Base-by-base conservation (phyloP, 2,888 invertebrate genomes). In the Brachyptera risi region DNA sequence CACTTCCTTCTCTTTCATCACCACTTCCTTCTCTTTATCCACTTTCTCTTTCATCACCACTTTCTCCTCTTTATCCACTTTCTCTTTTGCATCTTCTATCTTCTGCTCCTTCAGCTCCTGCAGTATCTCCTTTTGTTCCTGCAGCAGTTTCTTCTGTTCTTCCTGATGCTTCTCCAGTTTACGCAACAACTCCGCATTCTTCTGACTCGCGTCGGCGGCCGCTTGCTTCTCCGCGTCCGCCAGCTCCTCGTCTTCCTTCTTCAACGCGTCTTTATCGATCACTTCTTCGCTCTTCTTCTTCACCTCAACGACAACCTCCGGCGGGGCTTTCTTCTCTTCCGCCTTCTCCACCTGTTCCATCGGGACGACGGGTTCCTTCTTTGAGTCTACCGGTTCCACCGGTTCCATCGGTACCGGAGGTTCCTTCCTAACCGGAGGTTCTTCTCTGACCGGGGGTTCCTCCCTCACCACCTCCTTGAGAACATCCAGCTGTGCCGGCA, bases 131-230 rank as follows among this genome's bases (percentile, higher is more conserved):
- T 27, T 38, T 26, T 58, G 58, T 17, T 58, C 58, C 19, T 58
- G 15, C 31, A 87, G 78, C 63, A 88, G 73, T 71, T 86, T 81
- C 68, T 83, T 80, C 69, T 87, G 85, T 69, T 85, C 84, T 71
- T 83, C 79, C 61, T 85, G 83, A 66, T 88, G 85, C 70, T 84
- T 81, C 72, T 86, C 58, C 3, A 58, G 17, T 13, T 26, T 58
- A 4, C 19, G 17, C 26, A 58, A 35, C 58, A 58, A 23, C 31
- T 58, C 40, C 11, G 3, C 26, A 21, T 58, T 44, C 47, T 58
- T 58, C 15, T 40, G 11, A 2, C 26, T 27, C 13, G 21, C 19
- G 1, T 58, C 58, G 1, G 17, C 35, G 23, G 5, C 21, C 1
- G 21, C 17, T 21, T 27, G 17, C 26, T 44, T 58, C 19, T 58